Percentiles rank a stretch among this genome's conserved stretches.
phyloP scores from a whole-genome alignment of 1,140 invertebrate genomes.

The Pomacea maculata region DNA sequence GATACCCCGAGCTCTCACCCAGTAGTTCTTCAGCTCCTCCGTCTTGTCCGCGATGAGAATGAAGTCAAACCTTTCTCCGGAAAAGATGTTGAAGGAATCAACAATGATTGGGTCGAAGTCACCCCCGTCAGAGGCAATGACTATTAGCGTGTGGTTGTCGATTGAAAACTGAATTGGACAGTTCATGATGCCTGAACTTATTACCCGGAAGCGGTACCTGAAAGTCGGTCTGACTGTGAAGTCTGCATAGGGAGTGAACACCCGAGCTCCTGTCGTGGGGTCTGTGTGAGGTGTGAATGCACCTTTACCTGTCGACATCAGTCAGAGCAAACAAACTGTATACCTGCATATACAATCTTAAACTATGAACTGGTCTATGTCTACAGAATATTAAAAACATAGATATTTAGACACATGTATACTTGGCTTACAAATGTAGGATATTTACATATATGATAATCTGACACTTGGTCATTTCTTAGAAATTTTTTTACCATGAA shows the following conservation, averaged over 20 bases:
- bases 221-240: slow-evolving; percentile 35
- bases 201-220: slow-evolving; percentile 49
- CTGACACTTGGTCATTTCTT: too few relatives aligned
- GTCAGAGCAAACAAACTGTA: too few relatives aligned
- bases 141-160: slow-evolving; percentile 67
- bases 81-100: slow-evolving; percentile 42
- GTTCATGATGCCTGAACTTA: slow-evolving; percentile 41
- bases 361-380: too few relatives aligned
- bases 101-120: slow-evolving; percentile 77
- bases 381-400: too few relatives aligned
- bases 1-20: slow-evolving; percentile 80
- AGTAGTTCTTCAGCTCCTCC: slow-evolving; percentile 72
- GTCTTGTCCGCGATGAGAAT: slow-evolving; percentile 77
- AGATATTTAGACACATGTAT: too few relatives aligned
- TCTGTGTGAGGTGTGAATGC: background rate
- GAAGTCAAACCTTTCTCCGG: slow-evolving; percentile 74
- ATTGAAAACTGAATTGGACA: slow-evolving; percentile 72
- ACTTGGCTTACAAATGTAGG: too few relatives aligned
- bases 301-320: slow-evolving; percentile 9
- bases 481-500: background rate
- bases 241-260: slow-evolving; percentile 18
- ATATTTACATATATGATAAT: too few relatives aligned
- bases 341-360: too few relatives aligned
- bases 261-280: background rate
- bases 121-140: slow-evolving; percentile 83